Base-by-base conservation (phyloP, 2,888 invertebrate species). In the Imbricaverruca yamaguchii region DNA sequence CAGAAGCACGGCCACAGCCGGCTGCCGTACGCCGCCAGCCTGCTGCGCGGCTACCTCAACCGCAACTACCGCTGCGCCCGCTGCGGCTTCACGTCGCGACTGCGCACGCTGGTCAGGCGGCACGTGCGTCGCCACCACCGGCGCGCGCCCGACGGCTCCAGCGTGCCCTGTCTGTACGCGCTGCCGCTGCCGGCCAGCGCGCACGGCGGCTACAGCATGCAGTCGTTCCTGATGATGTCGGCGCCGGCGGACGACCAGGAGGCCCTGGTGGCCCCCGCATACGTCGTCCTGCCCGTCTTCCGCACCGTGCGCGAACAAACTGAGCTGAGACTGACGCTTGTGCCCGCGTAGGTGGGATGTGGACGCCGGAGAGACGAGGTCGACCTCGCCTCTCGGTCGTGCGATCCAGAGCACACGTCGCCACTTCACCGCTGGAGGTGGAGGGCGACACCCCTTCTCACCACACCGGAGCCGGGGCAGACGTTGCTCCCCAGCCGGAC, bases 31-130 rank as follows among this genome's bases (percentile, higher is more conserved):
- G 79, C 79, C n/a, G 57, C 57, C 25, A 79, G 79, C 15, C 57
- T 79, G 57, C 74, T 74, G 53, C 57, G 79, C 13, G 79, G 79
- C 79, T 79, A 57, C 57, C 59, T 57, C 57, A 79, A 79, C 13
- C 56, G 25, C 23, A 56, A 79, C 23, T 79, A 57, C 57, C 56
- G 57, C 12, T 79, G 79, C 59, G 23, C 57, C 8, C 56, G 79
- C 25, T 79, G 79, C 57, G 59, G 79, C 23, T 79, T 79, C 79
- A 25, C 55, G 18, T 79, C 79, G 12, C 79, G 79, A 6, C 57
- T 56, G 57, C 56, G 79, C 15, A 8, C 13, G 13, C 23, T 59
- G 56, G 59, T 79, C 13, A 11, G 79, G 13, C 56, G 59, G 23
- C 79, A 79, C 79, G 59, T 79, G 0, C 25, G 59, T 10, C 57